Conservation (phyloP, 2,888 invertebrate genomes). For the Busseola fusca region DNA sequence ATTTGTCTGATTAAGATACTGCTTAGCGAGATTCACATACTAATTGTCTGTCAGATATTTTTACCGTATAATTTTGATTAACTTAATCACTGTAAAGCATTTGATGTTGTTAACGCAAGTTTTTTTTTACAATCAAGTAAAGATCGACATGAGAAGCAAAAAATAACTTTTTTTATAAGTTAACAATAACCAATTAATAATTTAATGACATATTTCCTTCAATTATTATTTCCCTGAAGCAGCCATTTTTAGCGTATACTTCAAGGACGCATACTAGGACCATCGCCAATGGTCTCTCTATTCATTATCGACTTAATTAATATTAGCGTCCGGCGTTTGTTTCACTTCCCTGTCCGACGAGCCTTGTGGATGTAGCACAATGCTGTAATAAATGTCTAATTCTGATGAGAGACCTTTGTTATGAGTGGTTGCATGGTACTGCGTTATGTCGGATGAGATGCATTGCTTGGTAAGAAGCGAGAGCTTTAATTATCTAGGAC, state of each 20-base stretch:
- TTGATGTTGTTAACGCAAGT: slow-evolving; percentile 6
- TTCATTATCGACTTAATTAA: slow-evolving; percentile 83
- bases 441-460: slow-evolving; percentile 38
- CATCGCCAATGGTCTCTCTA: slow-evolving; percentile 65
- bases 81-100: slow-evolving; percentile 12
- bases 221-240: slow-evolving; percentile 31
- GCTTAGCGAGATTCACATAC: slow-evolving; percentile 25
- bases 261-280: slow-evolving; percentile 51
- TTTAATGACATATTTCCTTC: slow-evolving; percentile 25
- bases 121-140: not conserved
- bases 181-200: slow-evolving; percentile 2
- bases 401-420: slow-evolving; percentile 78
- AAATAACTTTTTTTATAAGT: not conserved
- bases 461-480: not conserved
- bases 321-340: slow-evolving; percentile 86
- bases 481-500: not conserved
- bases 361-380: slow-evolving; percentile 82
- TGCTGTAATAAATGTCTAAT: slow-evolving; percentile 85
- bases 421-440: slow-evolving; percentile 65
- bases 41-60: slow-evolving; percentile 2
- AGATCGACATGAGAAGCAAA: not conserved
- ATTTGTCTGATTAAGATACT: slow-evolving; percentile 36
- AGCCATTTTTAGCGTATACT: slow-evolving; percentile 30
- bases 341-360: slow-evolving; percentile 81
- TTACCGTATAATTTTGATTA: not conserved